phyloP scores from a whole-genome alignment of 2,888 invertebrate genomes.

The Gasteruption jaculator region DNA sequence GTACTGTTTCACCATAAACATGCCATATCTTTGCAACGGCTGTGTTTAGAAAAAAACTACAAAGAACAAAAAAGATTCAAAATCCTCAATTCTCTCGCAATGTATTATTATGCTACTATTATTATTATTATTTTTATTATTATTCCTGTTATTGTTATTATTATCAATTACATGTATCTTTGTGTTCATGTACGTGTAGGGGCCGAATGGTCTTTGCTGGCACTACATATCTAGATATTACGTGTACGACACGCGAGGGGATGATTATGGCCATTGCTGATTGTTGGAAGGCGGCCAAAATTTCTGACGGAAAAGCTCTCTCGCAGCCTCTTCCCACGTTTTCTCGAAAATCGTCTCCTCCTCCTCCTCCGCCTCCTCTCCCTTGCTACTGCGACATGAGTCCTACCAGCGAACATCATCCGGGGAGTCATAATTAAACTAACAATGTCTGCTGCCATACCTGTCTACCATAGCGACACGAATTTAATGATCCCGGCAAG shows the following conservation, averaged over 20 bases:
- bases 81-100: no score
- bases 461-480: no score
- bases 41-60: no score
- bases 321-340: conserved; percentile 9
- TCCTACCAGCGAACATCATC: conserved; percentile 19
- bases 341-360: conserved; percentile 5
- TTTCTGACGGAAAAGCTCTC: conserved; percentile 24
- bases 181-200: conserved; percentile 2
- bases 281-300: conserved; percentile 35
- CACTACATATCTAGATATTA: conserved; percentile 16
- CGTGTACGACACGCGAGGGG: conserved; percentile 23
- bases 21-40: no score
- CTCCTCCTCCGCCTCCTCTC: conserved; percentile 3
- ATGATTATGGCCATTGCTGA: conserved; percentile 25
- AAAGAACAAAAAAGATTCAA: no score
- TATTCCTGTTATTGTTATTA: conserved; percentile 2
- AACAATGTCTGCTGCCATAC: conserved; percentile 34
- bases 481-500: no score
- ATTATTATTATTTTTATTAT: neutral
- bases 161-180: conserved; percentile 12
- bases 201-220: conserved; percentile 5
- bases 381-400: conserved; percentile 3
- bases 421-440: conserved; percentile 35
- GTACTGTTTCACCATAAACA: no score
- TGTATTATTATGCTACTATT: conserved; percentile 2